A percentile compares a stretch with the other conserved stretches of the same genome.
These are phyloP conservation scores for Caenorhabditis latens DNA, from an alignment of 1,140 invertebrate species.

Conservation along the genomic window DNA sequence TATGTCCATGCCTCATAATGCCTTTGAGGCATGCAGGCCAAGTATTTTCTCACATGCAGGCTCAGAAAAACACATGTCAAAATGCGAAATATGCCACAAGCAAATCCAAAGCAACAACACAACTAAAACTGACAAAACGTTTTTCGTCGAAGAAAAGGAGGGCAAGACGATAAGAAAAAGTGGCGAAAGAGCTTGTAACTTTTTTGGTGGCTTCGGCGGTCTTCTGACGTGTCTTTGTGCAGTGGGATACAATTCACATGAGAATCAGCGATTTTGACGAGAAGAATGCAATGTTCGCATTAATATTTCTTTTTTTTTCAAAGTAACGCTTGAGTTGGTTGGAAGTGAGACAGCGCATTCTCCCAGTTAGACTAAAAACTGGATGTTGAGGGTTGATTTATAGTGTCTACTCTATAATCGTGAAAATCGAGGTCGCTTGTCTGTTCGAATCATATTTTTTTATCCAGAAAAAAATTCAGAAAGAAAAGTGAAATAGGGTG, in stretches of 20 bases:
- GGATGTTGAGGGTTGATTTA: too few relatives aligned
- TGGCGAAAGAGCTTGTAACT: slow-evolving; percentile 44
- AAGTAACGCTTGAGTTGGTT: neutral
- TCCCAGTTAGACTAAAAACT: too few relatives aligned
- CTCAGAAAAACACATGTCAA: slow-evolving; percentile 45
- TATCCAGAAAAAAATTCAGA: neutral
- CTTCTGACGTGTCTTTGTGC: neutral
- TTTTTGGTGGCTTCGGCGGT: neutral
- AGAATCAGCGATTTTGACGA: slow-evolving; percentile 43
- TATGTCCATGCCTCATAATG: neutral
- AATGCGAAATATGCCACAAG: slow-evolving; percentile 44
- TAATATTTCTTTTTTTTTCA: neutral
- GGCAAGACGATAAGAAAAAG: slow-evolving; percentile 1
- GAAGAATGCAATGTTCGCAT: slow-evolving; percentile 22
- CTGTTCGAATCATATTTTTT: neutral
- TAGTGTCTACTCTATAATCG: too few relatives aligned
- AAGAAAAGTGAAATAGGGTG: neutral
- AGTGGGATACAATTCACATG: neutral
- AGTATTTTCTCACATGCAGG: slow-evolving; percentile 35
- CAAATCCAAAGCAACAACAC: slow-evolving; percentile 24
- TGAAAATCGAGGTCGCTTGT: too few relatives aligned
- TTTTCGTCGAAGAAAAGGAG: slow-evolving; percentile 36
- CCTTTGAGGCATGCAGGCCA: neutral
- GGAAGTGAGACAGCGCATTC: too few relatives aligned
- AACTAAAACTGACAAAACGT: slow-evolving; percentile 48